These are phyloP conservation scores for Azemiops feae DNA, from an alignment of 2,113 vertebrate species.

Conservation along the genomic window DNA sequence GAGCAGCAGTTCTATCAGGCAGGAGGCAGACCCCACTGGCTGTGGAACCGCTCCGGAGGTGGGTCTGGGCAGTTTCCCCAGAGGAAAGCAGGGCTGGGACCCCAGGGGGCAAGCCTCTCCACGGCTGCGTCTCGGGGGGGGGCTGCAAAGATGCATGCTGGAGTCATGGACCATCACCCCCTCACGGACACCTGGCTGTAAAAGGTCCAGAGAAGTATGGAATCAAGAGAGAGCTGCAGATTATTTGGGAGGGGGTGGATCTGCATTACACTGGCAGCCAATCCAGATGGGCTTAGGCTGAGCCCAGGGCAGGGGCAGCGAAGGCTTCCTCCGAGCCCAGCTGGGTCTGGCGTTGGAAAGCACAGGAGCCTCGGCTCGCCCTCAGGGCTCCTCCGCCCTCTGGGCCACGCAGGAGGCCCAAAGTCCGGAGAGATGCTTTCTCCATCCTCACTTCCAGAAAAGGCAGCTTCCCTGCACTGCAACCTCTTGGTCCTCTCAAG, in stretches of 20 bases:
- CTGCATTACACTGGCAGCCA: rapidly evolving
- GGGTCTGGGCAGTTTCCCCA: too few relatives aligned
- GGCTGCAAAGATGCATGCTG: background rate
- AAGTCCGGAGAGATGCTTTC: background rate
- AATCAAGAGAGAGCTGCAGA: background rate
- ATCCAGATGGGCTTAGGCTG: background rate
- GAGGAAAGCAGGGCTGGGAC: background rate
- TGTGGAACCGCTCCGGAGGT: too few relatives aligned
- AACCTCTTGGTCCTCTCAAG: background rate
- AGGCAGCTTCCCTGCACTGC: too few relatives aligned
- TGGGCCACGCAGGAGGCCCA: background rate
- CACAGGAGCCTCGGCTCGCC: background rate
- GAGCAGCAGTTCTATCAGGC: background rate
- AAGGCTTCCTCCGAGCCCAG: background rate
- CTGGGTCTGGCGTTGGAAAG: background rate
- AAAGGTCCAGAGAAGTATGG: background rate
- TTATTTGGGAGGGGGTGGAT: background rate
- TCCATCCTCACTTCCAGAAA: too few relatives aligned
- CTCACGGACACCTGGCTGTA: too few relatives aligned
- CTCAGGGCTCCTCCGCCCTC: background rate
- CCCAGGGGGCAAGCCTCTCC: too few relatives aligned
- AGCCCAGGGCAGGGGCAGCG: background rate
- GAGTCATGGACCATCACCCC: too few relatives aligned
- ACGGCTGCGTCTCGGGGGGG: too few relatives aligned
- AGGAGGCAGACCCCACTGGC: background rate